Evolutionary conservation across 2,888 invertebrate genomes (phyloP).

Genomic region (Amiota communis): DNA sequence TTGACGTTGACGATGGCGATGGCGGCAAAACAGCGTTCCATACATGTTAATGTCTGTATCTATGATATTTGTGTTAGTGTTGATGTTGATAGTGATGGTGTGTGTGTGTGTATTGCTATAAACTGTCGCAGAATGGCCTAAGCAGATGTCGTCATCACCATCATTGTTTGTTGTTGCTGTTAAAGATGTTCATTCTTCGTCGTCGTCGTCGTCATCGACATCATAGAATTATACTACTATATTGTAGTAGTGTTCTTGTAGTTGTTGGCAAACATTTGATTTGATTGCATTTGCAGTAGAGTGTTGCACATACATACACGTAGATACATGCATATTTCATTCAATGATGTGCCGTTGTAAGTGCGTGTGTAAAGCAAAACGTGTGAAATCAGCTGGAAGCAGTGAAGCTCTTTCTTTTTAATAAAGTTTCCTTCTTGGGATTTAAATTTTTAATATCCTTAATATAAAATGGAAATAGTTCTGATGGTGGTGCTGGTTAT

Average conservation of each 20-base stretch:
- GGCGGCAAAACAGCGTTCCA: conserved; percentile 31
- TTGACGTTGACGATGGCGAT: background rate
- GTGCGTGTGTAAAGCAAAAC: too few species aligned
- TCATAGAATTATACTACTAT: too few species aligned
- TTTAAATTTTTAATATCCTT: too few species aligned
- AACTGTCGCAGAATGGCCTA: conserved; percentile 28
- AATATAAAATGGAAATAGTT: too few species aligned
- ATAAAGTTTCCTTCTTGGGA: too few species aligned
- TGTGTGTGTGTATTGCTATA: conserved; percentile 39
- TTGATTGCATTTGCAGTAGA: conserved; percentile 43
- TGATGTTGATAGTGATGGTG: conserved; percentile 17
- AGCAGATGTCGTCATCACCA: background rate
- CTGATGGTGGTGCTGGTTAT: too few species aligned
- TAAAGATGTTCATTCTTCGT: background rate
- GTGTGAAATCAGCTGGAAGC: too few species aligned
- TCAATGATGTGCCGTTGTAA: too few species aligned
- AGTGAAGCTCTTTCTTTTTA: too few species aligned
- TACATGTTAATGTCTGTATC: background rate
- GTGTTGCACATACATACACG: conserved; percentile 16
- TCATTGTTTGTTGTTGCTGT: background rate
- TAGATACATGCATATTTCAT: conserved; percentile 20
- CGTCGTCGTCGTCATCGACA: too few species aligned
- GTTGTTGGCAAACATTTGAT: conserved; percentile 56
- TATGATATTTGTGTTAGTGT: too few species aligned
- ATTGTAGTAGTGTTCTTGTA: too few species aligned